Evolutionary conservation across 2,888 invertebrate species (phyloP).

Genomic region (Panopea generosa): DNA sequence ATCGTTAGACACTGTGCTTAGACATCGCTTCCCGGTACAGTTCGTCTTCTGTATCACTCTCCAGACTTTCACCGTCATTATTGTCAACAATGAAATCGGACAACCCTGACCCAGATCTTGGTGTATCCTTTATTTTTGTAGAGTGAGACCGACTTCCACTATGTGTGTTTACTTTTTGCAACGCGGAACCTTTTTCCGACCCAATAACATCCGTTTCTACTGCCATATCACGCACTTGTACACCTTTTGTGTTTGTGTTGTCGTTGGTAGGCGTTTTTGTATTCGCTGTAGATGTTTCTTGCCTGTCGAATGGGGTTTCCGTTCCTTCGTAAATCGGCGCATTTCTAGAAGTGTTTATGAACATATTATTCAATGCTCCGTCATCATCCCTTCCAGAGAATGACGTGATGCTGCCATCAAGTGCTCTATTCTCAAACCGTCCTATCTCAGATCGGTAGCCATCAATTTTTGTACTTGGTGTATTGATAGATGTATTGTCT

Average conservation of each 20-base stretch:
- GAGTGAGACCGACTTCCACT: neutral
- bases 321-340: neutral
- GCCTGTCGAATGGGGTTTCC: neutral
- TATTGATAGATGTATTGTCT: slow-evolving; percentile 22
- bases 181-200: neutral
- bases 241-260: slow-evolving; percentile 16
- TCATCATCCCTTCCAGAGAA: slow-evolving; percentile 29
- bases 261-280: neutral
- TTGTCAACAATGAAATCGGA: slow-evolving; percentile 57
- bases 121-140: neutral
- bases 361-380: slow-evolving; percentile 5
- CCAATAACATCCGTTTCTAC: slow-evolving; percentile 53
- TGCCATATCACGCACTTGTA: slow-evolving; percentile 36
- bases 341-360: neutral
- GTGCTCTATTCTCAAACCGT: slow-evolving; percentile 40
- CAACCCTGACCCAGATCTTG: slow-evolving; percentile 28
- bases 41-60: neutral
- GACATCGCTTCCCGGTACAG: too few relatives aligned
- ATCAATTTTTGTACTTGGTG: slow-evolving; percentile 35
- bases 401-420: slow-evolving; percentile 28
- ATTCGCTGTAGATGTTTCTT: neutral
- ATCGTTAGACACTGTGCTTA: too few relatives aligned
- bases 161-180: neutral
- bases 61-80: slow-evolving; percentile 32
- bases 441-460: slow-evolving; percentile 38